Percentiles rank a stretch among this genome's conserved stretches.
Conservation (phyloP, 2,113 vertebrate species). For the Corythaixoides concolor region DNA sequence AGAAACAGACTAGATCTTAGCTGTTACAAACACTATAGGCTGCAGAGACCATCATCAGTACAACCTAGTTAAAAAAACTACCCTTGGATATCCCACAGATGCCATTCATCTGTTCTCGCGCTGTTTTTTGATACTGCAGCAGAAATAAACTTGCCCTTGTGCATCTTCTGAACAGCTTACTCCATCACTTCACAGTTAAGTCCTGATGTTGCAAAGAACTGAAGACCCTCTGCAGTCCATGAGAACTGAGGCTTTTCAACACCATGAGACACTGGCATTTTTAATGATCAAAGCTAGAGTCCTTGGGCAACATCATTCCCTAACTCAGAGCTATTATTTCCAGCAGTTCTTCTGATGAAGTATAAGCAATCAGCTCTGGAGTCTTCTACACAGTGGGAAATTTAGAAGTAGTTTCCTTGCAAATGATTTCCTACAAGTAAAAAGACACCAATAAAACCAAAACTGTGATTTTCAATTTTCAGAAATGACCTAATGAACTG, state of each 20-base stretch:
- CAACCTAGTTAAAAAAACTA: not conserved
- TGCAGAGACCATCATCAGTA: not conserved
- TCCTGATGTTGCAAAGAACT: not conserved
- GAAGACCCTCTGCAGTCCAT: not conserved
- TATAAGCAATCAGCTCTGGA: constrained; percentile 5
- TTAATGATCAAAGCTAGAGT: not conserved
- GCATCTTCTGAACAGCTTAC: not conserved
- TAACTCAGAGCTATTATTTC: constrained; percentile 19
- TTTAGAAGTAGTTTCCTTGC: constrained; percentile 6
- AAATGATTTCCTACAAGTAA: constrained; percentile 5
- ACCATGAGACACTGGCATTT: not conserved
- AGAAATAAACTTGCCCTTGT: not conserved
- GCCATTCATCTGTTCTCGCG: not conserved
- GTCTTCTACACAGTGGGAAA: not conserved
- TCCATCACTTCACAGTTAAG: not conserved
- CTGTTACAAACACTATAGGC: not conserved
- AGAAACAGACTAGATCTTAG: not conserved
- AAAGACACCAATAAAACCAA: constrained; percentile 14
- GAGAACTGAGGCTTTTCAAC: not conserved
- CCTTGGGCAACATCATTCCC: not conserved
- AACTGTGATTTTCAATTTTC: constrained; percentile 7
- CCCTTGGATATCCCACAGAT: not conserved
- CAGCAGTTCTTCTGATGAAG: constrained; percentile 17
- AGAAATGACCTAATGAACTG: constrained; percentile 40
- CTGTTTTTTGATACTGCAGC: not conserved